These are phyloP conservation scores for Xyrichtys novacula DNA, from an alignment of 2,797 vertebrate species.

Conservation along the genomic window DNA sequence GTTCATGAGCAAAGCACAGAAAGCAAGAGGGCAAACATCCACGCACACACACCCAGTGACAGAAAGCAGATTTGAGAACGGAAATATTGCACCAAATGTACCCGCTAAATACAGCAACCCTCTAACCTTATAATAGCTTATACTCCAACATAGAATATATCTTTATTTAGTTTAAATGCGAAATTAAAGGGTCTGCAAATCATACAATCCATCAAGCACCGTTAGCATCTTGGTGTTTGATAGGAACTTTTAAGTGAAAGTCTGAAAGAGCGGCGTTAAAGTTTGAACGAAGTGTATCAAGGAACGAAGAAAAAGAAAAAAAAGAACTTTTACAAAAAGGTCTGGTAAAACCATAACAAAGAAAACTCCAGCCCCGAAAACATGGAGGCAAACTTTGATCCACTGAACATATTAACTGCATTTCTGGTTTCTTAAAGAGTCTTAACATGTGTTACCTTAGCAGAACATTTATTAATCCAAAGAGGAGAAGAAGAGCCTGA, in stretches of 20 bases:
- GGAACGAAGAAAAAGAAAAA: constrained; percentile 40
- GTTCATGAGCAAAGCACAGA: constrained; percentile 65
- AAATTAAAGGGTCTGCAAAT: constrained; percentile 77
- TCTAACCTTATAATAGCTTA: constrained; percentile 73
- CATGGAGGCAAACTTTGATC: constrained; percentile 56
- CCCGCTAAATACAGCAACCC: constrained; percentile 79
- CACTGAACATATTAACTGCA: constrained; percentile 60
- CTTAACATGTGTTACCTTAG: constrained; percentile 40
- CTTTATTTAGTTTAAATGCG: constrained; percentile 79
- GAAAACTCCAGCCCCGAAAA: constrained; percentile 59
- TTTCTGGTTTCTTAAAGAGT: constrained; percentile 48
- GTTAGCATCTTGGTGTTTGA: constrained; percentile 59
- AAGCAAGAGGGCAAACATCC: constrained; percentile 63
- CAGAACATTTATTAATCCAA: constrained; percentile 27
- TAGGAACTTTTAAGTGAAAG: constrained; percentile 63
- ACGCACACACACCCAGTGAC: constrained; percentile 41
- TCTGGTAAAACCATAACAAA: constrained; percentile 69
- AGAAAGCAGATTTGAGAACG: constrained; percentile 74
- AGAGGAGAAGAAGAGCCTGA: constrained; percentile 62
- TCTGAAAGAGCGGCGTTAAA: constrained; percentile 58
- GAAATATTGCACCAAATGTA: constrained; percentile 87
- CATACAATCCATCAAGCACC: constrained; percentile 67
- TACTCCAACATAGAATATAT: constrained; percentile 83
- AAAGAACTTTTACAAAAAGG: constrained; percentile 71
- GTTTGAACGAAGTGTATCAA: constrained; percentile 48